Evolutionary conservation across 1,140 invertebrate species (phyloP).

Genomic region (Paracyclopina nana): DNA sequence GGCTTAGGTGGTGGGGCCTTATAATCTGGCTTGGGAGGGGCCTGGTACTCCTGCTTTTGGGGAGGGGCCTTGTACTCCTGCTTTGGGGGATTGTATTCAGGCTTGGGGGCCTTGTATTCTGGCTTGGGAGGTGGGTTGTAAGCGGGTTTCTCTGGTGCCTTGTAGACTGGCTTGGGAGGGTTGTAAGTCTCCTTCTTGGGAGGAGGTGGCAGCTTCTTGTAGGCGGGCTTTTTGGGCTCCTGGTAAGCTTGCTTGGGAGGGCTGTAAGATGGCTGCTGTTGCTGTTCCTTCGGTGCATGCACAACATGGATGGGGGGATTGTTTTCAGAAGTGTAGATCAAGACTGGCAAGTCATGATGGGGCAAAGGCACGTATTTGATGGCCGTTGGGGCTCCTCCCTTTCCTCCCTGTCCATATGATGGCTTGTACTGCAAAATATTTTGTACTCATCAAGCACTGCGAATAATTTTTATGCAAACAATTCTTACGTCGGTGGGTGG

Average conservation of each 20-base stretch:
- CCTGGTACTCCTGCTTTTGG: background rate
- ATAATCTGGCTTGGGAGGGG: background rate
- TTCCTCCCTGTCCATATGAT: constrained; percentile 18
- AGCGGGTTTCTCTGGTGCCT: constrained; percentile 14
- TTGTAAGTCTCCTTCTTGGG: constrained; percentile 4
- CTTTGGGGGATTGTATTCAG: background rate
- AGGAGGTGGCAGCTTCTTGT: background rate
- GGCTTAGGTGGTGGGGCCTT: constrained; percentile 9
- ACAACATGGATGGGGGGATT: constrained; percentile 27
- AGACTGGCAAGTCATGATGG: constrained; percentile 28
- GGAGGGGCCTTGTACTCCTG: background rate
- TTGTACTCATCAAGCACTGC: no score
- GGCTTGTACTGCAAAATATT: background rate
- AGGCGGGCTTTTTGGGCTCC: background rate
- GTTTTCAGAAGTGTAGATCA: constrained; percentile 26
- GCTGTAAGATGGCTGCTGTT: constrained; percentile 9
- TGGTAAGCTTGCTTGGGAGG: constrained; percentile 16
- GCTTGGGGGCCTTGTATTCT: background rate
- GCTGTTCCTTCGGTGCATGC: constrained; percentile 19
- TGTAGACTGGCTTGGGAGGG: background rate
- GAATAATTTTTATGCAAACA: background rate
- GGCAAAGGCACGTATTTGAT: constrained; percentile 30
- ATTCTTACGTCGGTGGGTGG: constrained; percentile 21
- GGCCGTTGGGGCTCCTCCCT: constrained; percentile 19
- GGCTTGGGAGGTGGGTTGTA: constrained; percentile 17